Evolutionary conservation across 2,113 vertebrate species (phyloP), one percentile per base, ranked within the genome.

Genomic region (Lepus europaeus): DNA sequence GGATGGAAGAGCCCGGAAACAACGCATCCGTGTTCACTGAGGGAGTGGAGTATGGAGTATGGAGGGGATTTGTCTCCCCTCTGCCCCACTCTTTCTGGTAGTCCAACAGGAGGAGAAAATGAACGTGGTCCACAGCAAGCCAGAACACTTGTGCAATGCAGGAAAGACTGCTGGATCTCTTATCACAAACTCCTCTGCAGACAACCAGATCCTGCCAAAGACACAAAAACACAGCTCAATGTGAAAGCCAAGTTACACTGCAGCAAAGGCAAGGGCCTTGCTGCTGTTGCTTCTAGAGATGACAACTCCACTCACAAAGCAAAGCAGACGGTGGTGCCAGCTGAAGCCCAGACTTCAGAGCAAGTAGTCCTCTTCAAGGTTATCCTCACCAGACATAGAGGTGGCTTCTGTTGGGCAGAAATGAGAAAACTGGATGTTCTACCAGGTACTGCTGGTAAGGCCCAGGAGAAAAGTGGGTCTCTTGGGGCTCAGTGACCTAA

Each of bases 321-420:
- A 93, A 73, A 94, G 96, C 82, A 51, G 92, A 82, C 2, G 83
- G 89, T 61, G 8, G 61, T 87, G 78, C 66, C 80, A 70, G 88
- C 33, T 49, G 87, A 70, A 89, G 95, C 69, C 12, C 49, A 61
- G 25, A 64, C 69, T 70, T 95, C 96, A 98, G 45, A 93, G 83
- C 23, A 95, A 69, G 36, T 87, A 69, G 5, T 96, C 89, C 0
- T 97, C 97, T 5, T 93, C 87, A 39, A 84, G 95, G 39, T 95
- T 87, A 16, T 97, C 95, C 0, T 97, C 97, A 5, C 96, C 97
- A 59, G 96, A 97, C 39, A 96, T 0, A 7, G 97, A 97, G 31
- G 93, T 83, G 22, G 81, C 96, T 90, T 98, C 97, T 98, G 72
- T 7, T 6, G 3, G 64, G 73, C 51, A 72, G 69, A 80, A 61